A percentile compares a stretch with the other conserved stretches of the same genome.
These are phyloP conservation scores for Lacerta bilineata DNA, from an alignment of 2,797 vertebrate genomes.

Conservation along the genomic window DNA sequence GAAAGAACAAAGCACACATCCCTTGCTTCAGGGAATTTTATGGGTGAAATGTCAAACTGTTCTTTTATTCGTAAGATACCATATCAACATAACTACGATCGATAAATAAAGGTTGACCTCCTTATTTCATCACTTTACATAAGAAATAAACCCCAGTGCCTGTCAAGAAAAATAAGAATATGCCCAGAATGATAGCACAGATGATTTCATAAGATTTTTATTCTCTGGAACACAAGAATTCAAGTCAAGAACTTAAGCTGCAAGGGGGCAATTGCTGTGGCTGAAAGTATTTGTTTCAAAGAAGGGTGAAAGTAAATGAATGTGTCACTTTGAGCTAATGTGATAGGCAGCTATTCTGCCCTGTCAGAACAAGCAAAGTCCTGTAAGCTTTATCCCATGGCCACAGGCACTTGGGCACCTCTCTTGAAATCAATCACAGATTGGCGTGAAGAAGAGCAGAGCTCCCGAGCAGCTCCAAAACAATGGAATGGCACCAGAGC, in stretches of 20 bases:
- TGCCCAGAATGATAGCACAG: slow-evolving; percentile 52
- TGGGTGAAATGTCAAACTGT: slow-evolving; percentile 15
- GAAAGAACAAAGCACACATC: slow-evolving; percentile 7
- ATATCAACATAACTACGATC: slow-evolving; percentile 20
- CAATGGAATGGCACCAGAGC: slow-evolving; percentile 79
- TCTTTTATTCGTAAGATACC: slow-evolving; percentile 22
- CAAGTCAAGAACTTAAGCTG: slow-evolving; percentile 68
- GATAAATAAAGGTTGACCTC: slow-evolving; percentile 34
- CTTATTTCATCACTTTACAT: background rate
- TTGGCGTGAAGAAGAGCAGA: slow-evolving; percentile 84
- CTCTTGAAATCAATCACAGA: slow-evolving; percentile 91
- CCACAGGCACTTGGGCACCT: slow-evolving; percentile 87
- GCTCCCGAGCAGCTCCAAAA: slow-evolving; percentile 61
- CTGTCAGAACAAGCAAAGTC: slow-evolving; percentile 84
- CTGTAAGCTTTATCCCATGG: slow-evolving; percentile 84
- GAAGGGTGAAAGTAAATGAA: slow-evolving; percentile 82
- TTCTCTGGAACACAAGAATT: slow-evolving; percentile 65
- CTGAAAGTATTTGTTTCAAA: slow-evolving; percentile 85
- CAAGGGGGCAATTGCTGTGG: slow-evolving; percentile 73
- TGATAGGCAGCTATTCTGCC: slow-evolving; percentile 85
- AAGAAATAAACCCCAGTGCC: background rate
- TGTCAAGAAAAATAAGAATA: slow-evolving; percentile 45
- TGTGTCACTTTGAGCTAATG: slow-evolving; percentile 90
- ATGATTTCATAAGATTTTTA: slow-evolving; percentile 62
- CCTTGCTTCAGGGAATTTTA: background rate